These are phyloP conservation scores for Cossypha dichroa DNA, from an alignment of 2,797 vertebrate genomes.

Conservation along the genomic window DNA sequence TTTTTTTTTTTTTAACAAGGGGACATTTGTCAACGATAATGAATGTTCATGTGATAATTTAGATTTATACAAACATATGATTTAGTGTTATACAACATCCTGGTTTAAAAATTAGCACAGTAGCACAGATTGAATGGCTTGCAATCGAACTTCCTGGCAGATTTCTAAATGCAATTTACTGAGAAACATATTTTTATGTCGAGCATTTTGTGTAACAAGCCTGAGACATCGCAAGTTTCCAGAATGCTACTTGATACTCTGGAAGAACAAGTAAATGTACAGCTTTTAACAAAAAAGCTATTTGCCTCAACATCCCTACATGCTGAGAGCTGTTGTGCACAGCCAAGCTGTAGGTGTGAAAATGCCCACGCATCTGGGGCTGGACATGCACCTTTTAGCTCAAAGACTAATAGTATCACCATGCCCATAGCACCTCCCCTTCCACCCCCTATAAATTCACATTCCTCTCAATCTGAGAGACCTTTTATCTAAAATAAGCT, in stretches of 20 bases:
- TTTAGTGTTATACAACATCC: conserved; percentile 4
- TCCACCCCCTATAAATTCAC: neutral
- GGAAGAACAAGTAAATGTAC: neutral
- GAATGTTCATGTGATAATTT: neutral
- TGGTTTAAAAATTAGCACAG: conserved; percentile 2
- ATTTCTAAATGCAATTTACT: neutral
- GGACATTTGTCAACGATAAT: neutral
- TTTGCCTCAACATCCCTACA: neutral
- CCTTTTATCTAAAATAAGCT: neutral
- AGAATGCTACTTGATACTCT: neutral
- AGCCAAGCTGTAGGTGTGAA: neutral
- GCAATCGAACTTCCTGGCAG: neutral
- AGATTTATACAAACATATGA: neutral
- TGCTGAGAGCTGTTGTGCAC: neutral
- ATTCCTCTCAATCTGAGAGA: neutral
- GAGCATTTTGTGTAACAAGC: neutral
- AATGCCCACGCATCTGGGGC: neutral
- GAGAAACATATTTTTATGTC: neutral
- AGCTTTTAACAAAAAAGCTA: neutral
- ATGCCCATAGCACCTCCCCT: neutral
- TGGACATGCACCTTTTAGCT: neutral
- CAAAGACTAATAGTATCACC: neutral
- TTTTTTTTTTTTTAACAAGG: neutral
- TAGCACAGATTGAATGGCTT: conserved; percentile 6
- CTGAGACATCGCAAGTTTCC: neutral